Evolutionary conservation across 1,140 invertebrate species (phyloP).

Genomic region (Alviniconcha marisindica): DNA sequence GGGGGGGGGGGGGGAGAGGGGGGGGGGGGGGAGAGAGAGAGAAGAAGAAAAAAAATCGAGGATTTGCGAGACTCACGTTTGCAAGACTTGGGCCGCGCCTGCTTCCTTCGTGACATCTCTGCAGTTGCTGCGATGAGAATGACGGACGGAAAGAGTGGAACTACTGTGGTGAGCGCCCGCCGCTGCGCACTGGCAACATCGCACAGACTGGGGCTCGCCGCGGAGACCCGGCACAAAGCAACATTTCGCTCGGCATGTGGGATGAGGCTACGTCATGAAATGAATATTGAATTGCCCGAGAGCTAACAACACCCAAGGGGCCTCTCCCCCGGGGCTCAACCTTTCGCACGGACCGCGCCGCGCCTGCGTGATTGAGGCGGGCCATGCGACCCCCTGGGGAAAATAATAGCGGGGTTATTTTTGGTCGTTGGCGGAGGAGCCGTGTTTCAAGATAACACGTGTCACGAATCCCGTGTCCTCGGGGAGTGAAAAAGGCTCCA

Average conservation of each 20-base stretch:
- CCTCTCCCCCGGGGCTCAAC: conserved; percentile 55
- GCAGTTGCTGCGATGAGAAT: neutral
- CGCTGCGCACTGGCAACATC: conserved; percentile 12
- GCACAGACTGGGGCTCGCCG: conserved; percentile 34
- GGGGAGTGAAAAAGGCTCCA: conserved; percentile 50
- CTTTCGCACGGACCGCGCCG: conserved; percentile 50
- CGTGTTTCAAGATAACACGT: conserved; percentile 57
- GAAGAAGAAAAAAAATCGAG: conserved; percentile 1
- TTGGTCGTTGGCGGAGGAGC: conserved; percentile 46
- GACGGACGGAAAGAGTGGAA: neutral
- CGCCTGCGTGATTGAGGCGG: conserved; percentile 54
- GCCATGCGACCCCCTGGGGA: conserved; percentile 48
- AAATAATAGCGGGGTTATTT: conserved; percentile 50
- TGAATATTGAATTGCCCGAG: conserved; percentile 69
- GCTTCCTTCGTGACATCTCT: conserved; percentile 62
- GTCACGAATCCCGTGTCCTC: conserved; percentile 52
- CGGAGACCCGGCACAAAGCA: conserved; percentile 43
- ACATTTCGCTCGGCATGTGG: conserved; percentile 55
- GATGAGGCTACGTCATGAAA: conserved; percentile 61
- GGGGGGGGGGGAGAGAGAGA: neutral
- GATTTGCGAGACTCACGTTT: conserved; percentile 59
- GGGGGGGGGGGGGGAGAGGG: no score
- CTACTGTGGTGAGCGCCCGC: neutral
- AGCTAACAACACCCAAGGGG: conserved; percentile 64
- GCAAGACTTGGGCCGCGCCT: conserved; percentile 61